These are phyloP conservation scores for Columba janthina DNA, from an alignment of 2,113 vertebrate species.

Conservation along the genomic window DNA sequence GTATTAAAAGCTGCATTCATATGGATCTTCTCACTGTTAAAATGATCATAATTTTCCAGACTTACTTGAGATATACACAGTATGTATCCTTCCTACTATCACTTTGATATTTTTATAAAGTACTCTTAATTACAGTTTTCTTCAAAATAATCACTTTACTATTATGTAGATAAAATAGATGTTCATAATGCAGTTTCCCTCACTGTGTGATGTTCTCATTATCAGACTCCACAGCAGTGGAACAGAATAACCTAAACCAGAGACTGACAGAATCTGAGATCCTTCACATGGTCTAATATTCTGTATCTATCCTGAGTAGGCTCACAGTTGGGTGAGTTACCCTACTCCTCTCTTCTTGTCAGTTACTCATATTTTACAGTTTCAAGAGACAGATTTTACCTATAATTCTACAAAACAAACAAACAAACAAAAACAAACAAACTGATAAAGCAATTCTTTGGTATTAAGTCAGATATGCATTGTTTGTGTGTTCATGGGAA, in stretches of 20 bases:
- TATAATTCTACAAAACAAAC: not conserved
- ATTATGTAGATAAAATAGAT: slow-evolving; percentile 33
- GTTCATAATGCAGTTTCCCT: not conserved
- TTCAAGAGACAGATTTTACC: not conserved
- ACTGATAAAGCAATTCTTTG: not conserved
- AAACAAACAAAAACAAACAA: no score
- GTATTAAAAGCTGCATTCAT: slow-evolving; percentile 49
- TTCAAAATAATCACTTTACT: slow-evolving; percentile 27
- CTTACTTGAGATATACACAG: not conserved
- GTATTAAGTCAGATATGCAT: not conserved
- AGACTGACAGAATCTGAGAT: not conserved
- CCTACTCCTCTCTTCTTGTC: not conserved
- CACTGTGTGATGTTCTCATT: slow-evolving; percentile 6
- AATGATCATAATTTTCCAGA: slow-evolving; percentile 19
- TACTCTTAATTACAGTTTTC: slow-evolving; percentile 22
- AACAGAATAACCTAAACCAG: not conserved
- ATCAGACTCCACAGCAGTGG: not conserved
- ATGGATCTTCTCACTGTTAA: not conserved
- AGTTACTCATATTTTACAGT: not conserved
- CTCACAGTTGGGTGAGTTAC: not conserved
- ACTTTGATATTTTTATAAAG: slow-evolving; percentile 18
- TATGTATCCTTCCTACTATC: not conserved
- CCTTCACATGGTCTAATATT: not conserved
- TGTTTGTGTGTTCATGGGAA: not conserved
- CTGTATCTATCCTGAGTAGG: not conserved